Evolutionary conservation across 2,113 vertebrate genomes (phyloP), one percentile per base, ranked within the genome.

Genomic region (Podarcis raffonei): DNA sequence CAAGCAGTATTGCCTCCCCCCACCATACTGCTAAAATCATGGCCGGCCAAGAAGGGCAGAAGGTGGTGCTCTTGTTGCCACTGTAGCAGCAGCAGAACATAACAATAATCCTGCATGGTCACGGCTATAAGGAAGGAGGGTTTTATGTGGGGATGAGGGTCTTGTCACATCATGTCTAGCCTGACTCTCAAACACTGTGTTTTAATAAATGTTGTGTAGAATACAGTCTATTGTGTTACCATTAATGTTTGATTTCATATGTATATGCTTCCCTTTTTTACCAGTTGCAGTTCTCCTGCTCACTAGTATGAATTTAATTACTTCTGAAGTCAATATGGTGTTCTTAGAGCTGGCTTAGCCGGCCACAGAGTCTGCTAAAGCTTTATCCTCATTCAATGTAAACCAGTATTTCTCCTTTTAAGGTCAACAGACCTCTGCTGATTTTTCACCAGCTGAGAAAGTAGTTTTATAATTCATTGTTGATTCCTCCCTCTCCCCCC

Each of bases 401-500:
- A 87, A 89, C 5, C 25, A 87, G 66, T 85, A 89, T 69, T 90
- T 27, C 39, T 89, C 1, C 68, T 88, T 71, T 92, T 69, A 84
- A 83, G 87, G 84, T 90, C 85, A 57, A 69, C 59, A 86, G 62
- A 84, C 81, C 48, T 87, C 79, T 71, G 69, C 72, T 65, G 81
- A 89, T 90, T 94, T 53, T 90, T 75, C 7, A 81, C 20, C 22
- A 81, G 69, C 87, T 81, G 89, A 81, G 2, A 84, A 6, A 23
- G 83, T 81, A 23, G 5, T 81, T 93, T 81, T 92, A 2, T 87
- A 83, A n/a, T 62, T 90, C 37, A 69, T 66, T 89, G 53, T 74
- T 92, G 84, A 93, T 89, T 92, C 0, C 53, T 88, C 90, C 89
- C 0, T 87, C 90, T 88, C 82, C 87, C 23, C 27, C 48, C 11